Evolutionary conservation across 2,797 vertebrate species (phyloP).

Genomic region (Cyprinella venusta): DNA sequence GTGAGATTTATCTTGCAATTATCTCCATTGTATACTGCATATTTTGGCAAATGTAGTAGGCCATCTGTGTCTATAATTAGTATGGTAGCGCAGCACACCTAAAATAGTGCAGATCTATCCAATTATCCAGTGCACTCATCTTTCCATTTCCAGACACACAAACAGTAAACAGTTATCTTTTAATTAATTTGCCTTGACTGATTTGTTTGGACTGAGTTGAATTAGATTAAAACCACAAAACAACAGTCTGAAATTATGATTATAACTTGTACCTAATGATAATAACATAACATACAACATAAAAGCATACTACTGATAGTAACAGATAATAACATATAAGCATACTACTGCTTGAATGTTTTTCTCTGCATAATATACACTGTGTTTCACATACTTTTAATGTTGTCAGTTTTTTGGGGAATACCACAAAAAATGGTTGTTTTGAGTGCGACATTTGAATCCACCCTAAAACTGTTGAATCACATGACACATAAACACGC

Average conservation of each 20-base stretch:
- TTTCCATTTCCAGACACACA: neutral
- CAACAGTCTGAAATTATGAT: neutral
- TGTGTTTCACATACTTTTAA: neutral
- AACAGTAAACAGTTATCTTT: neutral
- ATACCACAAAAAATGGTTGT: neutral
- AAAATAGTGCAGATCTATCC: neutral
- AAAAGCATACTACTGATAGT: neutral
- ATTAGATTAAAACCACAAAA: neutral
- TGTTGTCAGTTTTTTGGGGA: neutral
- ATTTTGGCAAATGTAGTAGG: neutral
- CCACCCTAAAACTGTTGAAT: conserved; percentile 36
- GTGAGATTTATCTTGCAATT: neutral
- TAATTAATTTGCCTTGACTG: neutral
- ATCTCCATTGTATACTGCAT: neutral
- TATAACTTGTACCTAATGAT: neutral
- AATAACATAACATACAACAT: no score
- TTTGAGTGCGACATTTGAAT: conserved; percentile 17
- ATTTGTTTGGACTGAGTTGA: neutral
- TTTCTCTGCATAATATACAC: neutral
- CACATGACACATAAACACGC: conserved; percentile 6
- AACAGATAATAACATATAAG: conserved; percentile 18
- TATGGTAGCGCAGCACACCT: neutral
- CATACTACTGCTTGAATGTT: neutral
- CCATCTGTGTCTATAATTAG: neutral
- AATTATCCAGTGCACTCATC: neutral